phyloP scores from a whole-genome alignment of 2,113 vertebrate genomes.

The Platysternon megacephalum region DNA sequence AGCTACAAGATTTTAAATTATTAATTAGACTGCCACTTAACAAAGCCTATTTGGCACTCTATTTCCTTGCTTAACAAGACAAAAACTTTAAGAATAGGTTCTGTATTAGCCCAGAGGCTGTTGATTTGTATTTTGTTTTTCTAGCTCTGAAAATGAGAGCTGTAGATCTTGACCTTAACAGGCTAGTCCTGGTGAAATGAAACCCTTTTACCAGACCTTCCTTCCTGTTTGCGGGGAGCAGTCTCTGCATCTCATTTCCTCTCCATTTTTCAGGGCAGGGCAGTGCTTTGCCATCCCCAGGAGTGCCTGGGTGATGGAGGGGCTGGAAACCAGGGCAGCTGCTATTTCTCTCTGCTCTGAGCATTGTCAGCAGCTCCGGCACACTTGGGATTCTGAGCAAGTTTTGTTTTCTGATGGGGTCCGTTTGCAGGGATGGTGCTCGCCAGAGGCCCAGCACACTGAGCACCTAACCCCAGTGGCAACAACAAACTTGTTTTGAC shows the following conservation, averaged over 20 bases:
- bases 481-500: not conserved
- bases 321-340: not conserved
- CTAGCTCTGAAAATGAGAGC: constrained; percentile 76
- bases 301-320: not conserved
- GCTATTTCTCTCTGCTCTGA: not conserved
- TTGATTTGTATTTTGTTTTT: constrained; percentile 80
- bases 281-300: constrained; percentile 28
- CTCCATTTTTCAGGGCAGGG: constrained; percentile 29
- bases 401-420: not conserved
- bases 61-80: constrained; percentile 86
- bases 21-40: constrained; percentile 88
- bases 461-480: not conserved
- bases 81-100: constrained; percentile 82
- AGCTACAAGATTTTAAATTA: constrained; percentile 87
- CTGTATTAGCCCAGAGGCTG: constrained; percentile 76
- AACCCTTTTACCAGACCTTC: constrained; percentile 29
- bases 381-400: not conserved
- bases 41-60: constrained; percentile 85
- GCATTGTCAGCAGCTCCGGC: not conserved
- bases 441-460: not conserved
- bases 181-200: constrained; percentile 52
- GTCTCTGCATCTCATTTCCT: not conserved
- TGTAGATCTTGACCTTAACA: constrained; percentile 75
- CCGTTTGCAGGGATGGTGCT: not conserved
- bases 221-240: constrained; percentile 23